Conservation (phyloP, 2,888 invertebrate genomes). For the Pinctada fucata region DNA sequence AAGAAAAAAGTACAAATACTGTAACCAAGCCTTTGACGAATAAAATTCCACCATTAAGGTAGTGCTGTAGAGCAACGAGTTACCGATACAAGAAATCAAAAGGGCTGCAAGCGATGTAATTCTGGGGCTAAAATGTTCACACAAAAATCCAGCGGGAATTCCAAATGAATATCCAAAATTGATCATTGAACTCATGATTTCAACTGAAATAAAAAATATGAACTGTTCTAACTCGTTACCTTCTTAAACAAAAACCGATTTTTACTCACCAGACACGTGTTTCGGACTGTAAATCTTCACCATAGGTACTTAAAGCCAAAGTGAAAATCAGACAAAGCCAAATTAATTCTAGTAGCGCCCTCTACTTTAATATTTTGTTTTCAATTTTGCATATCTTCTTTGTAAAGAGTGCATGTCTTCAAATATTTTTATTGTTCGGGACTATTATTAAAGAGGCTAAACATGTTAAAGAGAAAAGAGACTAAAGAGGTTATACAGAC, state of each 20-base stretch:
- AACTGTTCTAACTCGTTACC: background rate
- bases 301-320: background rate
- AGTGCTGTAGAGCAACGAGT: conserved; percentile 50
- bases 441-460: no score
- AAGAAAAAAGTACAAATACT: conserved; percentile 51
- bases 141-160: conserved; percentile 51
- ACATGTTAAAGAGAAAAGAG: no score
- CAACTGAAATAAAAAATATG: conserved; percentile 45
- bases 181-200: conserved; percentile 51
- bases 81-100: conserved; percentile 42
- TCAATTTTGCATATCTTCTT: no score
- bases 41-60: conserved; percentile 48
- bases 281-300: background rate
- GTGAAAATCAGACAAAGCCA: no score
- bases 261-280: no score
- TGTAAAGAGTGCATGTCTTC: no score
- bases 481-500: no score
- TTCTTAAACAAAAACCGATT: background rate
- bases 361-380: no score
- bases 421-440: no score
- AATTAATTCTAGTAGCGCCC: no score
- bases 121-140: conserved; percentile 49
- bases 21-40: conserved; percentile 35
- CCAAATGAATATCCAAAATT: conserved; percentile 58
- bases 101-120: conserved; percentile 51